A percentile compares a stretch with the other conserved stretches of the same genome.
phyloP scores from a whole-genome alignment of 2,888 invertebrate species.

The Ephialtes manifestator region DNA sequence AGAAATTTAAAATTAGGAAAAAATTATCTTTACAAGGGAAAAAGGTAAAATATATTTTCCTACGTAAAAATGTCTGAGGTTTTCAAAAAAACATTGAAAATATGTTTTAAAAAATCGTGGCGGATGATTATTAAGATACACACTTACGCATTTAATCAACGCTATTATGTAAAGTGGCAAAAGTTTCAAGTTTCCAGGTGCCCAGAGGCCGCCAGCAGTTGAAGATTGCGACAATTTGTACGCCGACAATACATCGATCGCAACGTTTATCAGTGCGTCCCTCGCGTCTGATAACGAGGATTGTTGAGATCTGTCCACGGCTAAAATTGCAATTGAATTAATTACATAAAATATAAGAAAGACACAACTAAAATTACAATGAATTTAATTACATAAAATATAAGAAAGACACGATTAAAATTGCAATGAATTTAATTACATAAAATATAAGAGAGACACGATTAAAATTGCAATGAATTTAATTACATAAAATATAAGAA shows the following conservation, averaged over 20 bases:
- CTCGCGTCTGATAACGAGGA: constrained; percentile 96
- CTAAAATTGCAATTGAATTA: constrained; percentile 84
- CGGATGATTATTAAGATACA: background rate
- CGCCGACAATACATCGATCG: constrained; percentile 94
- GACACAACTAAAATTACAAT: constrained; percentile 89
- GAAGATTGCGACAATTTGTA: constrained; percentile 89
- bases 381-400: background rate
- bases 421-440: background rate
- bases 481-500: constrained; percentile 1
- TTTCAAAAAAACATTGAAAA: too few relatives aligned
- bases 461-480: constrained; percentile 86
- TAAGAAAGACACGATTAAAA: constrained; percentile 93
- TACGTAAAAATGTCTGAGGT: too few relatives aligned
- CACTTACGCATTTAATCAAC: constrained; percentile 93
- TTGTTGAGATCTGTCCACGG: constrained; percentile 95
- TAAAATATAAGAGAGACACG: constrained; percentile 88
- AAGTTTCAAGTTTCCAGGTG: constrained; percentile 92
- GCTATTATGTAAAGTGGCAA: constrained; percentile 96
- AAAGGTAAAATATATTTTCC: too few relatives aligned
- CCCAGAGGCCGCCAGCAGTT: constrained; percentile 89
- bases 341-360: background rate
- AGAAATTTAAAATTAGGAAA: too few relatives aligned
- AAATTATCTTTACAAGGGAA: too few relatives aligned
- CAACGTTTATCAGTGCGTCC: constrained; percentile 98
- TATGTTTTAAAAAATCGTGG: too few relatives aligned